A percentile compares a stretch with the other conserved stretches of the same genome.
Evolutionary conservation across 2,797 vertebrate genomes (phyloP).

Genomic region (Diplodus sargus): DNA sequence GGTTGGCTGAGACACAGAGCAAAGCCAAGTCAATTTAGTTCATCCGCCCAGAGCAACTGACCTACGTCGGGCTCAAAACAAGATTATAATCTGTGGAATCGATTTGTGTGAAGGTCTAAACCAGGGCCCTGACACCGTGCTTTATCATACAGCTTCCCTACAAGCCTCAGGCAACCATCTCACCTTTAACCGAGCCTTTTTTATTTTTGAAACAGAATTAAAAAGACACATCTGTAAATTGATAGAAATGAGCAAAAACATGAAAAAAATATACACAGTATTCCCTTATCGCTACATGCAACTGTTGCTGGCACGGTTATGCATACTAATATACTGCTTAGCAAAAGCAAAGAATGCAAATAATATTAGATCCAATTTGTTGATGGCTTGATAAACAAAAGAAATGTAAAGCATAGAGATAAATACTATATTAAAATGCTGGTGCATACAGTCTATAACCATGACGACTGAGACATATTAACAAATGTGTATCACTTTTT

Average conservation of each 20-base stretch:
- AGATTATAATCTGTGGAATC: constrained; percentile 82
- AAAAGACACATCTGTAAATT: constrained; percentile 26
- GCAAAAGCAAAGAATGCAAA: constrained; percentile 10
- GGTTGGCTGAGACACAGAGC: constrained; percentile 65
- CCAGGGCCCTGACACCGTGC: constrained; percentile 65
- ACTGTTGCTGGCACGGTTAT: constrained; percentile 10
- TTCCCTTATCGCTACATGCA: constrained; percentile 25
- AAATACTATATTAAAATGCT: constrained; percentile 17
- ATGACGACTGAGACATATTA: constrained; percentile 1
- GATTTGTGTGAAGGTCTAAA: constrained; percentile 79
- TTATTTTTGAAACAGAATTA: constrained; percentile 22
- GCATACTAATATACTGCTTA: neutral
- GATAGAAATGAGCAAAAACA: constrained; percentile 8
- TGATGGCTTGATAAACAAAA: constrained; percentile 10
- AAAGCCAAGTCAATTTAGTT: constrained; percentile 74
- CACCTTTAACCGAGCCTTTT: constrained; percentile 49
- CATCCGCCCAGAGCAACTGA: constrained; percentile 71
- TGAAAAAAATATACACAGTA: constrained; percentile 1
- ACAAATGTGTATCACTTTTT: neutral
- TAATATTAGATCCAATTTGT: neutral
- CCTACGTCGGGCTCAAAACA: constrained; percentile 74
- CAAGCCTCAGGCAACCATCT: constrained; percentile 56
- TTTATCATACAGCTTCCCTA: constrained; percentile 61
- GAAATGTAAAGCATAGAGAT: constrained; percentile 13
- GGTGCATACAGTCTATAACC: neutral